Evolutionary conservation across 2,888 invertebrate species (phyloP), one percentile per base, ranked within the genome.

Genomic region (Gymnosoma rotundatum): DNA sequence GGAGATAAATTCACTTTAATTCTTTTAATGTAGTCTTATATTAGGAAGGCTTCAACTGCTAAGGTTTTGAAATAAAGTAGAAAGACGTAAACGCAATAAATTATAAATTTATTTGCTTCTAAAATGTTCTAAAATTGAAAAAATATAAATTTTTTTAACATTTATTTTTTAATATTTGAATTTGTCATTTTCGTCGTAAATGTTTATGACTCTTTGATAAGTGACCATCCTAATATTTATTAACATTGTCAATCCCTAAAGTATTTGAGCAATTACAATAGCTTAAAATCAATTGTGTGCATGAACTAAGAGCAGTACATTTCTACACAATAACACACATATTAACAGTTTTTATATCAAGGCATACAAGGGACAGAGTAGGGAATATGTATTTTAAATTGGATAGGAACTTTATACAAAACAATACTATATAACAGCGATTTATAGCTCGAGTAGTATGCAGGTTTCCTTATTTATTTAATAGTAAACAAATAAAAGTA

Each of bases 261-360:
- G 76, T 73, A 61, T 36, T 82, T 78, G 61, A 78, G 72, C 38
- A 69, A 54, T 76, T 60, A 73, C 74, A 72, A 76, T 76, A 45
- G 66, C 66, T 76, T 58, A 66, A 64, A 78, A 66, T 70, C 74
- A 74, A 50, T 73, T 50, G 52, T 58, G 25, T 45, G 42, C 58
- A 67, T 58, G 36, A 21, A 67, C 6, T 50, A 48, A 54, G 75
- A 58, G 75, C 50, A 76, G 6, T 45, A 45, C 12, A 66, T 48
- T 54, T 54, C 20, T 5, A 64, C n/a, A 42, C 42, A 58, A 54
- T 58, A 16, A 64, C 45, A 66, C 38, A 38, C 36, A 75, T 5
- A 16, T 54, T 20, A 16, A 38, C 36, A 67, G 0, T 67, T 36
- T 38, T 54, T 3, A 54, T 16, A 21, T 38, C 8, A 38, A 67